phyloP scores from a whole-genome alignment of 1,140 invertebrate genomes.

The Drosophila santomea region DNA sequence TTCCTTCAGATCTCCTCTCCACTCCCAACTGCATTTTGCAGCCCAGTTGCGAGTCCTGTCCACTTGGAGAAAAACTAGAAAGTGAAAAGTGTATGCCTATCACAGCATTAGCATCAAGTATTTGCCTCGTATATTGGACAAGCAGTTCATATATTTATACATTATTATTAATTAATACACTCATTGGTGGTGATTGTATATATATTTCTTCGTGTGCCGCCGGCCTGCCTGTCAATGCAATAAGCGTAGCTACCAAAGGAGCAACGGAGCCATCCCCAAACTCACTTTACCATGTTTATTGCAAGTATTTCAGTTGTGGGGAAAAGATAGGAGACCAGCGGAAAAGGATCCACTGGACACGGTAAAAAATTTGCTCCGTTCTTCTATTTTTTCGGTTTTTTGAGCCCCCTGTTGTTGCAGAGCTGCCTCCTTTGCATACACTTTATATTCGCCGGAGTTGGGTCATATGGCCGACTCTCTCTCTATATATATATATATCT shows the following conservation, averaged over 20 bases:
- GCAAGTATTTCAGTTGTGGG: conserved; percentile 75
- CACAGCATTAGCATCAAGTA: too few relatives aligned
- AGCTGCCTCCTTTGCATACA: conserved; percentile 69
- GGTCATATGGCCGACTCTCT: conserved; percentile 35
- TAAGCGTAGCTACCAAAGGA: conserved; percentile 73
- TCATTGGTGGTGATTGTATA: too few relatives aligned
- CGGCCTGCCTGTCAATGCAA: conserved; percentile 73
- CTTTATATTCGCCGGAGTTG: conserved; percentile 46
- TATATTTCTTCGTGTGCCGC: conserved; percentile 11
- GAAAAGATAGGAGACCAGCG: conserved; percentile 32
- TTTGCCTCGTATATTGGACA: too few relatives aligned
- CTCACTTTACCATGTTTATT: conserved; percentile 76
- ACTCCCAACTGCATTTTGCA: conserved; percentile 31
- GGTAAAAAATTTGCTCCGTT: conserved; percentile 36
- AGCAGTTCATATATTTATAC: not conserved
- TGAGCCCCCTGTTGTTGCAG: conserved; percentile 46
- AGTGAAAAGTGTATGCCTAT: not conserved
- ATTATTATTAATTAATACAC: not conserved
- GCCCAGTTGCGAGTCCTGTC: conserved; percentile 12
- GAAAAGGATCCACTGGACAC: conserved; percentile 52
- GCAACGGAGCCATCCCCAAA: conserved; percentile 40
- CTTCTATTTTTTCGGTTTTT: conserved; percentile 26
- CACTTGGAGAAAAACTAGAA: conserved; percentile 9
- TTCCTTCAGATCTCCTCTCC: conserved; percentile 20
- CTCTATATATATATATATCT: conserved; percentile 18